phyloP scores from a whole-genome alignment of 2,113 vertebrate genomes.

The Garra rufa region DNA sequence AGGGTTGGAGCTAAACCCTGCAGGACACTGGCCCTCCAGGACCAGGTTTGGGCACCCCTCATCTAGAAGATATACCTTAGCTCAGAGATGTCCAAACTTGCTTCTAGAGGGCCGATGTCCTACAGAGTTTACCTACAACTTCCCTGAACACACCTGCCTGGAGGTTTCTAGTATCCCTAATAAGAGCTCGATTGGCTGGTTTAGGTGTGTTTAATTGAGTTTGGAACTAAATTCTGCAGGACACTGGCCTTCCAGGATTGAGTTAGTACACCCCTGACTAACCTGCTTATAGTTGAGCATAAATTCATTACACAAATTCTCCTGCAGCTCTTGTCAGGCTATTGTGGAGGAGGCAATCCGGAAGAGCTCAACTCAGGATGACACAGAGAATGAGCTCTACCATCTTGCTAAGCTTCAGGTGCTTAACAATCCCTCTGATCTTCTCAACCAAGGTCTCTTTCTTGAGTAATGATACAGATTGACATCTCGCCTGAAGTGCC shows the following conservation, averaged over 20 bases:
- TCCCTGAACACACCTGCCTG: too few relatives aligned
- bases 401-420: constrained; percentile 72
- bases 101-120: too few relatives aligned
- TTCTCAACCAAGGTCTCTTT: background rate
- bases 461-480: background rate
- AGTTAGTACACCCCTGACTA: background rate
- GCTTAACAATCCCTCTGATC: background rate
- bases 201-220: too few relatives aligned
- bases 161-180: background rate
- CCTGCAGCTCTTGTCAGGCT: constrained; percentile 65
- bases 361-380: constrained; percentile 45
- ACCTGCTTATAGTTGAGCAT: background rate
- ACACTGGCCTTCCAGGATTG: too few relatives aligned
- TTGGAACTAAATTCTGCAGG: too few relatives aligned
- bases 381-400: constrained; percentile 59
- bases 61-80: too few relatives aligned
- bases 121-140: too few relatives aligned
- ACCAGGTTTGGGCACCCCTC: too few relatives aligned
- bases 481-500: background rate
- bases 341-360: constrained; percentile 66
- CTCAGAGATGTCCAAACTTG: background rate
- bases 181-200: too few relatives aligned
- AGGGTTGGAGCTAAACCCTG: too few relatives aligned
- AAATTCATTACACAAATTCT: background rate
- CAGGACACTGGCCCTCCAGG: too few relatives aligned